These are phyloP conservation scores for Saguinus imperator DNA, from an alignment of 2,113 vertebrate species.

Conservation along the genomic window DNA sequence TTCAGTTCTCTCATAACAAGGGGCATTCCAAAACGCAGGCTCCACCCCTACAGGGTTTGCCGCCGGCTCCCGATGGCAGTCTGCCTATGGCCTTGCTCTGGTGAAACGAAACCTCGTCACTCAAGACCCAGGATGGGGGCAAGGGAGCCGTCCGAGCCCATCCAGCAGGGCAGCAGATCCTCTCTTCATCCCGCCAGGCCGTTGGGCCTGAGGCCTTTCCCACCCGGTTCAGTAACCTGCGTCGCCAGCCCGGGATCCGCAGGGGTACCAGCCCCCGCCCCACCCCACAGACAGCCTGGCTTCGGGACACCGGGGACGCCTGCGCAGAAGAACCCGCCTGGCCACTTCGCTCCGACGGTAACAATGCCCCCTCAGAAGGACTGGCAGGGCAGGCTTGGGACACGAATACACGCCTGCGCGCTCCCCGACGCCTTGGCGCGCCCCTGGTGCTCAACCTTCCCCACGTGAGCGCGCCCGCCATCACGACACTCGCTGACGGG, in stretches of 20 bases:
- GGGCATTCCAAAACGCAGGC: constrained; percentile 38
- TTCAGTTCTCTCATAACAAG: neutral
- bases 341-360: constrained; percentile 32
- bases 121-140: neutral
- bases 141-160: neutral
- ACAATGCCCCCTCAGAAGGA: constrained; percentile 64
- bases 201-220: neutral
- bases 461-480: constrained; percentile 46
- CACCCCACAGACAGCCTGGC: constrained; percentile 57
- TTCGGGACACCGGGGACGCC: constrained; percentile 69
- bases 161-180: neutral
- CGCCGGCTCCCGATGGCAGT: neutral
- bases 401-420: neutral
- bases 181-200: neutral
- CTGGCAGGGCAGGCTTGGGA: neutral
- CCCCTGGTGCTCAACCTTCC: neutral
- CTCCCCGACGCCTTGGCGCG: neutral
- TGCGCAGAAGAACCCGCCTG: constrained; percentile 58
- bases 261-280: constrained; percentile 45
- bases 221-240: neutral
- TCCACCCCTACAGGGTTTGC: constrained; percentile 22
- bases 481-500: constrained; percentile 16
- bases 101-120: constrained; percentile 4
- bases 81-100: constrained; percentile 18
- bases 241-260: neutral